Percentiles rank a stretch among this genome's conserved stretches.
These are phyloP conservation scores for Chrysomela aeneicollis DNA, from an alignment of 2,888 invertebrate species.

Conservation along the genomic window DNA sequence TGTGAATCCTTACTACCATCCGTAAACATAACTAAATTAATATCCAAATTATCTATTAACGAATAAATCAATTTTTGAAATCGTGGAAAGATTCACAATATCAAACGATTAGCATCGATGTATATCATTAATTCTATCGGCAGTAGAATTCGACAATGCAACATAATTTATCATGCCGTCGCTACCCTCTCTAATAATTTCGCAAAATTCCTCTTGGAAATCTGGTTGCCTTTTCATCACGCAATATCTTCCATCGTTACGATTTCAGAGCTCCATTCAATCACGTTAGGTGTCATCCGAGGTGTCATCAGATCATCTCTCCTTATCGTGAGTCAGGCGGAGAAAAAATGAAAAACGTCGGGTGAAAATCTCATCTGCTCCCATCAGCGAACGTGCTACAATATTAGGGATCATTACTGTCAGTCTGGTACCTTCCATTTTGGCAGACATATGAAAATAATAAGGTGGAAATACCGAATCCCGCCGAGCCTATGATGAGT, in stretches of 20 bases:
- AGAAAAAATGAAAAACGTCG: constrained; percentile 17
- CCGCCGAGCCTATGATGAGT: constrained; percentile 20
- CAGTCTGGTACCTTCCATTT: constrained; percentile 22
- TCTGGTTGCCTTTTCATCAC: neutral
- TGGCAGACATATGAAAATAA: constrained; percentile 32
- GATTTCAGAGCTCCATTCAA: constrained; percentile 2
- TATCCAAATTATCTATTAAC: too few species aligned
- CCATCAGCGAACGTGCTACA: constrained; percentile 27
- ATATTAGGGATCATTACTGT: constrained; percentile 28
- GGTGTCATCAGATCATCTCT: constrained; percentile 2
- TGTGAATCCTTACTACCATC: too few species aligned
- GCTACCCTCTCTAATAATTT: too few species aligned
- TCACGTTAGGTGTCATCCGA: constrained; percentile 8
- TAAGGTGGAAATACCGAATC: constrained; percentile 32
- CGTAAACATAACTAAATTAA: too few species aligned
- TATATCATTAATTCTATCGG: too few species aligned
- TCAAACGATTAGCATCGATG: too few species aligned
- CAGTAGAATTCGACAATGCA: too few species aligned
- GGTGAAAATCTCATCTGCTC: constrained; percentile 31
- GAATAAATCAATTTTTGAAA: too few species aligned
- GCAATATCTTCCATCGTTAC: neutral
- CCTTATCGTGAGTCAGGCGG: constrained; percentile 11
- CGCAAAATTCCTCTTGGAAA: neutral
- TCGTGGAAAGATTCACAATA: too few species aligned
- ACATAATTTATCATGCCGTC: too few species aligned